Percentiles rank a stretch among this genome's conserved stretches.
Conservation (phyloP, 2,888 invertebrate genomes). For the Idaea biselata region DNA sequence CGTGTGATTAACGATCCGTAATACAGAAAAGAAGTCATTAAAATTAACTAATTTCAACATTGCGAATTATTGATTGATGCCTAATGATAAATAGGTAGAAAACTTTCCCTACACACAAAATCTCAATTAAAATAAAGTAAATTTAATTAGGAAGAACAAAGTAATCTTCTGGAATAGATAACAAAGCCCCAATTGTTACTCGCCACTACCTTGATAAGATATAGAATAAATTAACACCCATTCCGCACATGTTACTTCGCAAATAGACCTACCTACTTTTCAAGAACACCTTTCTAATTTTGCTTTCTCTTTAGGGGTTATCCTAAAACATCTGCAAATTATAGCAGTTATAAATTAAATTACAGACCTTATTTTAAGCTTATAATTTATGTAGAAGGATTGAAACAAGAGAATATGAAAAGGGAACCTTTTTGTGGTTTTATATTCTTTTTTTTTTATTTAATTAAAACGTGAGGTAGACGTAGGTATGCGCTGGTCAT, state of each 20-base stretch:
- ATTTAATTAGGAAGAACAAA: neutral
- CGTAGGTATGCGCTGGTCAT: neutral
- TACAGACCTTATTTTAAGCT: neutral
- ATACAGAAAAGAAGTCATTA: no score
- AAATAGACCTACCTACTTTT: neutral
- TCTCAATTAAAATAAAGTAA: neutral
- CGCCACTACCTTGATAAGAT: neutral
- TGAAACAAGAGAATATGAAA: neutral
- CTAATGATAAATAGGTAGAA: neutral
- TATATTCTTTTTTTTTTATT: neutral
- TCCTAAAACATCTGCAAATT: neutral
- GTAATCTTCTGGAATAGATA: neutral
- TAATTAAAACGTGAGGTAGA: neutral
- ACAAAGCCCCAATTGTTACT: neutral
- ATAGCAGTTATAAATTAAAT: neutral
- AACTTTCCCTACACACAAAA: neutral
- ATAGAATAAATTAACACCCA: neutral
- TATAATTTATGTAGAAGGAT: constrained; percentile 1
- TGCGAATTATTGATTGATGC: no score
- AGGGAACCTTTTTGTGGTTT: neutral
- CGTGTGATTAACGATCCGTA: no score
- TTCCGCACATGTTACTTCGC: neutral
- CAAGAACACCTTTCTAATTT: neutral
- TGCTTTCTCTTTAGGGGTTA: neutral
- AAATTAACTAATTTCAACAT: no score